Base-by-base conservation (phyloP, 2,113 vertebrate species). In the Corydoras sp. region DNA sequence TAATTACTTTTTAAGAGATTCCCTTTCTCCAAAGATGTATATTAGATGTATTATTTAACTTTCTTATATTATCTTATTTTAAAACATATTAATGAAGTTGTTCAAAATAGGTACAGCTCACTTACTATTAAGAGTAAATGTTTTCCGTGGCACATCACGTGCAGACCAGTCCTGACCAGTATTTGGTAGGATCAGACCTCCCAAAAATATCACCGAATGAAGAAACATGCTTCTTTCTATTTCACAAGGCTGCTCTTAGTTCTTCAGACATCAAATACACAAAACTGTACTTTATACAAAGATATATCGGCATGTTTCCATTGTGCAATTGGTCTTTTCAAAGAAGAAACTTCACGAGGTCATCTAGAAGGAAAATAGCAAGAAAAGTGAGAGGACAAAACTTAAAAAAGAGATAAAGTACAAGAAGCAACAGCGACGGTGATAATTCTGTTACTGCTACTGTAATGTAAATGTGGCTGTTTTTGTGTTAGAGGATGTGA, bases 71-170 rank as follows among this genome's bases (percentile, higher is more conserved):
- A 10, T 53, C 13, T 53, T 53, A 53, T 53, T 10, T 53, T 53
- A 53, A 53, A 53, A 2, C 13, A 53, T 53, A 53, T 53, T 3
- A 56, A 48, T 24, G 18, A 24, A 24, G 18, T 24, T 24, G 24
- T 13, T 14, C 35, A 10, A 32, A 9, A 50, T 2, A 49, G 2
- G 7, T 0, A 55, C 18, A 58, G 24, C 54, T 9, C 12, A 84
- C 88, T 91, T 75, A 90, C 89, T 68, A 0, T 79, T 68, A 74
- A 83, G 84, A 29, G 80, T 71, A 18, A 89, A 75, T 30, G 72
- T 83, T 82, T 80, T 87, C 29, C 88, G 85, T 2, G 88, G 82
- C 32, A 79, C 24, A 31, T 65, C 56, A 71, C 74, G 55, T 15
- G 65, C 56, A 2, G 78, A 71, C 1, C 68, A 72, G 62, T 76